Evolutionary conservation across 1,140 invertebrate genomes (phyloP), one percentile per base, ranked within the genome.

Genomic region (Drosophila obscura): DNA sequence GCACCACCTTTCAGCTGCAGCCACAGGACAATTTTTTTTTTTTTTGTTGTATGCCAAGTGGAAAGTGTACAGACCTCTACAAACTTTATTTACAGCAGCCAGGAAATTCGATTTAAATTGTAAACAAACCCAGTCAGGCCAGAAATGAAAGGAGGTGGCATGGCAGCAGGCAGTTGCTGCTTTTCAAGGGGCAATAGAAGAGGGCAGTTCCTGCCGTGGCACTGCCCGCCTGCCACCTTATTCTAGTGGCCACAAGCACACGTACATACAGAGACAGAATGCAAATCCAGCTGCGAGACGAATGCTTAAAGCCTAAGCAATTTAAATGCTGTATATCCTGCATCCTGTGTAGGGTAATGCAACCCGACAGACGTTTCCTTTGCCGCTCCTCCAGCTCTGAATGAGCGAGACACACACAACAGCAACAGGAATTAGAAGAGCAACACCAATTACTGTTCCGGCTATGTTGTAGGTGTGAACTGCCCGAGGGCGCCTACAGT

Each of bases 91-190:
- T 81, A 87, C 68, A 49, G 73, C 78, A 72, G 49, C 72, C 78
- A 82, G 82, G 82, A 85, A 87, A 87, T 85, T 85, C 82, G 82
- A 85, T 85, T 85, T 82, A 85, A 85, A 87, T 85, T 87, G 82
- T 87, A 85, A 85, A 87, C 82, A 87, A 87, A 71, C 65, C 71
- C 65, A 52, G 71, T 75, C 43, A 48, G 72, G 60, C 69, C 74
- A 74, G 61, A 51, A 46, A 57, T 57, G 59, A 15, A 41, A 56
- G 19, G 16, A 39, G 19, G 19, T 1, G 31, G 52, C 59, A 73
- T 19, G 45, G 45, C 59, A 48, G 43, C 13, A 35, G 35, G 22
- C 35, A 16, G 48, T 48, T 44, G 15, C 31, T 31, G 31, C 31
- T 3, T 7, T 8, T 8, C 7, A n/a, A 5, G 28, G 31, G n/a